Percentiles rank a stretch among this genome's conserved stretches.
These are phyloP conservation scores for Sparus aurata DNA, from an alignment of 2,797 vertebrate genomes.

Conservation along the genomic window DNA sequence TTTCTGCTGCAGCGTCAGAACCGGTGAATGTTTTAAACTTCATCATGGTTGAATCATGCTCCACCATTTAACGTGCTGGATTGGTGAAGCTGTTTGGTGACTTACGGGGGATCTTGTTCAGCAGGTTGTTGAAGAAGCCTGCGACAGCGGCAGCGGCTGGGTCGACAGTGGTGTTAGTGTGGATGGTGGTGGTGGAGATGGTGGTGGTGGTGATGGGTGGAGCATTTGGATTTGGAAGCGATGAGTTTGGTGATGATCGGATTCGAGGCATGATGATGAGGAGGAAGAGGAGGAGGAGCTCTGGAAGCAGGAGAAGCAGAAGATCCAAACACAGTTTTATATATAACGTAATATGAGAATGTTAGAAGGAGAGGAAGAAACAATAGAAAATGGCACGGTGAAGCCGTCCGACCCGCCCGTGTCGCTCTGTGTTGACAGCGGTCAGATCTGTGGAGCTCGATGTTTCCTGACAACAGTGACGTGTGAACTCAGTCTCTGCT, in stretches of 20 bases:
- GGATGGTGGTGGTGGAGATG: conserved; percentile 2
- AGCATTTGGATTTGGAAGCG: neutral
- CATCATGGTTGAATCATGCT: neutral
- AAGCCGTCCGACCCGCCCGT: no score
- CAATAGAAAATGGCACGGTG: neutral
- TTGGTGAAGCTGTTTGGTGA: conserved; percentile 41
- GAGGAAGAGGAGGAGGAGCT: conserved; percentile 20
- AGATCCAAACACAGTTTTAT: neutral
- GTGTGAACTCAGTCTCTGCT: conserved; percentile 2
- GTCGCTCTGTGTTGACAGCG: no score
- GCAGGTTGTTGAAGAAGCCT: conserved; percentile 70
- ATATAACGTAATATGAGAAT: no score
- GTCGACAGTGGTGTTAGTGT: conserved; percentile 46
- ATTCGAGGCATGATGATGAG: conserved; percentile 43
- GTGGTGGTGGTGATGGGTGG: neutral
- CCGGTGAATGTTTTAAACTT: neutral
- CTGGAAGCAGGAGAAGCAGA: conserved; percentile 18
- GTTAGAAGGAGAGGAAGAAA: neutral
- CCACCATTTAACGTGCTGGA: neutral
- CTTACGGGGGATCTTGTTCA: conserved; percentile 88
- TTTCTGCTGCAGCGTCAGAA: no score
- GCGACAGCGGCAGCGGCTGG: conserved; percentile 6
- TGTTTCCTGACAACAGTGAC: conserved; percentile 11
- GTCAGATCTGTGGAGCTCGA: neutral
- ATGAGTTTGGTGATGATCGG: neutral